phyloP scores from a whole-genome alignment of 1,140 invertebrate genomes.

The Tribolium castaneum region DNA sequence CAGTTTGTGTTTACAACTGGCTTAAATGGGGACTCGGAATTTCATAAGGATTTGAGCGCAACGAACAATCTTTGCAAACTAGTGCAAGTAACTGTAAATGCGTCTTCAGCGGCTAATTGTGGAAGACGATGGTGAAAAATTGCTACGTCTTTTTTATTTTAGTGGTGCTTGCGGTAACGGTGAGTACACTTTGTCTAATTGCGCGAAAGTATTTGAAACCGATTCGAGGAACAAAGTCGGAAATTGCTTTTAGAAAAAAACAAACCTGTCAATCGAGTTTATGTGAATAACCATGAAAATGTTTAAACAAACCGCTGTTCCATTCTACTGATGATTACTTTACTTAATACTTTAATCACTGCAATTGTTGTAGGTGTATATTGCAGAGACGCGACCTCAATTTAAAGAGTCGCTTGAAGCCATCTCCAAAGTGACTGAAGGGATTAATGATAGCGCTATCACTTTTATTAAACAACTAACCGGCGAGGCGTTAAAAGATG shows the following conservation, averaged over 20 bases:
- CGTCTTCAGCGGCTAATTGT: constrained; percentile 14
- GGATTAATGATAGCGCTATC: background rate
- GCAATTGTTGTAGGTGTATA: background rate
- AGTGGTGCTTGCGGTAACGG: constrained; percentile 4
- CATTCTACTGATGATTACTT: too few relatives aligned
- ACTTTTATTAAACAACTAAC: background rate
- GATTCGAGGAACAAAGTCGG: background rate
- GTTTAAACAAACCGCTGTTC: too few relatives aligned
- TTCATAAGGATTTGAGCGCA: background rate
- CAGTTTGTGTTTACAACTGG: background rate
- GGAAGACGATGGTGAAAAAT: constrained; percentile 21
- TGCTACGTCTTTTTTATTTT: background rate
- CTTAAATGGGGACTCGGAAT: background rate
- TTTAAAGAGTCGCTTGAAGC: background rate
- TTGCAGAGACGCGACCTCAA: background rate
- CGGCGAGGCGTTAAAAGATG: background rate
- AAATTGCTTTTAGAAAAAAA: background rate
- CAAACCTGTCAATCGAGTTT: background rate
- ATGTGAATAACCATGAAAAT: background rate
- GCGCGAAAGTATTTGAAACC: background rate
- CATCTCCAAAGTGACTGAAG: background rate
- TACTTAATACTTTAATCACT: too few relatives aligned
- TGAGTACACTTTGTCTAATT: constrained; percentile 10
- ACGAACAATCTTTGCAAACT: constrained; percentile 16
- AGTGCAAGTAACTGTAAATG: constrained; percentile 23